Evolutionary conservation across 2,113 vertebrate species (phyloP).

Genomic region (Solenodon paradoxus): DNA sequence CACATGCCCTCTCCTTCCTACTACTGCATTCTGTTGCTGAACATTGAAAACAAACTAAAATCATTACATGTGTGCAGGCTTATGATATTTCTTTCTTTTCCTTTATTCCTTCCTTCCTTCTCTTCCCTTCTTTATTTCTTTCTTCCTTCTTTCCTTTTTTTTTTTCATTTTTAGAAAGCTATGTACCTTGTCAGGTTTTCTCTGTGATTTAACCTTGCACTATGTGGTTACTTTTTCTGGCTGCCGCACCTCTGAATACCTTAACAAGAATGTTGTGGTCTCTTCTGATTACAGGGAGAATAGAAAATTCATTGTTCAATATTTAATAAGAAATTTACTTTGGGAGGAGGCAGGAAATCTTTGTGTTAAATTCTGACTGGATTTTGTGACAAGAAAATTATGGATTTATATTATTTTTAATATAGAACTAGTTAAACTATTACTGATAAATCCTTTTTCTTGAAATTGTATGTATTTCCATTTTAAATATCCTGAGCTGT

Average conservation of each 20-base stretch:
- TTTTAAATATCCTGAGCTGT: slow-evolving; percentile 22
- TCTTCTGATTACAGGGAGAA: neutral
- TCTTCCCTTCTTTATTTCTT: no score
- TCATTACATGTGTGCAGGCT: neutral
- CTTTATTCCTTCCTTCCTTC: no score
- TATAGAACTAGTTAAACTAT: slow-evolving; percentile 15
- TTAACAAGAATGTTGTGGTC: neutral
- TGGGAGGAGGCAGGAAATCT: slow-evolving; percentile 10
- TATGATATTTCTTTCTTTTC: neutral
- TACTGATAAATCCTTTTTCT: slow-evolving; percentile 8
- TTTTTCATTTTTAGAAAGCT: slow-evolving; percentile 1
- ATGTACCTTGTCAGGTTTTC: neutral
- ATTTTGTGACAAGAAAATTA: slow-evolving; percentile 19
- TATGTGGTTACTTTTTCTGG: slow-evolving; percentile 15
- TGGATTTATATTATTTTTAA: slow-evolving; percentile 30
- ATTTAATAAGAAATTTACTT: slow-evolving; percentile 24
- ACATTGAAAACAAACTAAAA: slow-evolving; percentile 9
- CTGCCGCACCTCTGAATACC: slow-evolving; percentile 30
- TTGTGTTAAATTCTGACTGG: slow-evolving; percentile 46
- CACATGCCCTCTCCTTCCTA: neutral
- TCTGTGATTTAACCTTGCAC: slow-evolving; percentile 2
- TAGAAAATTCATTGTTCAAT: neutral
- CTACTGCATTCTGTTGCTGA: neutral
- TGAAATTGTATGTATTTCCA: slow-evolving; percentile 6
- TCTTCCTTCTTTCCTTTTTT: no score